Base-by-base conservation (phyloP, 1,140 invertebrate genomes). In the Homarus americanus region DNA sequence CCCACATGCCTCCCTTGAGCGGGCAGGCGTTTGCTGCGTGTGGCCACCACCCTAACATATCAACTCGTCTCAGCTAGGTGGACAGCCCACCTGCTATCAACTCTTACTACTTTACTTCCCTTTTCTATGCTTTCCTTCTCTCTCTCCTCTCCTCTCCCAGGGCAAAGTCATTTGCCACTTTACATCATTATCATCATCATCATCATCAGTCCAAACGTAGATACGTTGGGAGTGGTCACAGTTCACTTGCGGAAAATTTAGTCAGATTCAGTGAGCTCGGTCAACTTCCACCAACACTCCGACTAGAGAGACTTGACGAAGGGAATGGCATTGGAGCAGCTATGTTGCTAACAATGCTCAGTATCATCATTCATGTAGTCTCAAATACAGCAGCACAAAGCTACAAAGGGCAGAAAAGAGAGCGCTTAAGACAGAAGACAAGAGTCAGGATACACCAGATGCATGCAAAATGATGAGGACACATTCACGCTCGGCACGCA, bases 301-400 rank as follows among this genome's bases (percentile, higher is more conserved):
- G 24, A n/a, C n/a, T 63, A 9, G 82, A 66, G n/a, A 38, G 53
- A 66, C 36, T 83, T n/a, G n/a, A n/a, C n/a, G n/a, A n/a, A n/a
- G n/a, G n/a, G 20, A 20, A 41, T 40, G 36, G 58, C 36, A 44
- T 72, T 69, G 58, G 58, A 32, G 44, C 53, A n/a, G 80, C 28
- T n/a, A 41, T 82, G 53, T 2, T 58, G 40, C n/a, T 32, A 20
- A 82, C 53, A 17, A 9, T 58, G 80, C 41, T 34, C 32, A 58
- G 38, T 58, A 82, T 63, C 49, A 82, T 58, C 41, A 58, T 28
- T n/a, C 41, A 53, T 82, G 80, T 32, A 82, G 36, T 7, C 53
- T 82, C 44, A 32, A 63, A 20, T 82, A 58, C 32, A 58, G 58
- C 20, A 82, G 17, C 17, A 82, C 41, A 17, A 82, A 82, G 34